Base-by-base conservation (phyloP, 2,797 vertebrate species). In the Pogoniulus pusillus region DNA sequence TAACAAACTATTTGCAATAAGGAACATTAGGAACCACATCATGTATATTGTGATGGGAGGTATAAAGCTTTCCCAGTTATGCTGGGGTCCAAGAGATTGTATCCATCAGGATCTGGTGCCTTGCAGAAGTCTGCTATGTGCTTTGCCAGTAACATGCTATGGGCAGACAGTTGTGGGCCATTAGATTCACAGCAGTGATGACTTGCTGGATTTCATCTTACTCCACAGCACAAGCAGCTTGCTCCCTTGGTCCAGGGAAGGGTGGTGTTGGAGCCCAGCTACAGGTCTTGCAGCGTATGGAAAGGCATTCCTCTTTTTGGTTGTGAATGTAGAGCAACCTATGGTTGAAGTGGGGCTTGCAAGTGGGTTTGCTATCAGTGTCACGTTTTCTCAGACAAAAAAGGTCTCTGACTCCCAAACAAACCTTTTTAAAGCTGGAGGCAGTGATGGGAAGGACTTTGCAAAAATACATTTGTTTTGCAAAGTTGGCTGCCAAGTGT, bases 381-480 rank as follows among this genome's bases (percentile, higher is more conserved):
- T 63, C 0, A 14, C 57, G 35, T 91, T 83, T 91, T 68, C 64
- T 75, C 60, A 37, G 51, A 57, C 65, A 78, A 59, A 74, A 69
- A 72, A 47, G 9, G 6, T 73, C 91, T 94, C 81, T 95, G 91
- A 54, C 80, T 85, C 84, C 95, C 83, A 88, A 77, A 95, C 70
- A 88, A 88, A 93, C 23, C 29, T 84, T 62, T 72, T 96, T 95
- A 94, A 92, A 92, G 29, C 24, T 89, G 90, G 86, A 95, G 93
- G 93, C 72, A 88, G 66, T 75, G 92, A 91, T 94, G 95, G 93
- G 93, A 95, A 96, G 93, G 84, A 79, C 78, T 94, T 87, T 87
- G 88, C 27, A 16, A 93, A 96, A 96, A 85, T 89, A 76, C 92
- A 88, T 96, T 95, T 96, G 87, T 93, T 96, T 96, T 96, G 85